Base-by-base conservation (phyloP, 2,797 vertebrate species). In the Channa striata region DNA sequence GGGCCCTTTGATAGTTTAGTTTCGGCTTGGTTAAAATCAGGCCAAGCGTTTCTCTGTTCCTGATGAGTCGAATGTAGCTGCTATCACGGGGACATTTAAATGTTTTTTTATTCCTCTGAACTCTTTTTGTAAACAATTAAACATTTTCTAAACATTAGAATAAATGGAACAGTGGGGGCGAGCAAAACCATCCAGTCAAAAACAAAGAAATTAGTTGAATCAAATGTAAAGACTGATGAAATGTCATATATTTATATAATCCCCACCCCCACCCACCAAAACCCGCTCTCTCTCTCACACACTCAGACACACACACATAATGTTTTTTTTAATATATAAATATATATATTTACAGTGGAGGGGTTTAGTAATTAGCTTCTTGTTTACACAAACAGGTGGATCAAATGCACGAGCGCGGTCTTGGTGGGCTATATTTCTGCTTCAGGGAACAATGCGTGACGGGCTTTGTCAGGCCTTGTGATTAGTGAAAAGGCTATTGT, bases 401-500 rank as follows among this genome's bases (percentile, higher is more conserved):
- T 66, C 46, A 59, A 48, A 59, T 49, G 61, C 63, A 39, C 61
- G 65, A 50, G 68, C 75, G 30, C 68, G 43, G 69, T 59, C 65
- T 57, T 67, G 77, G 69, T 77, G 84, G 74, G 70, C 81, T 60
- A 42, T 74, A 84, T 83, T 75, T 76, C 65, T 78, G 66, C 73
- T 59, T 14, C 61, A 44, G 66, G 71, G 77, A 83, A 91, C 90
- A 92, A 91, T 79, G 82, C 83, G 74, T 75, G 85, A 78, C 72
- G 75, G 80, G 61, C 83, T 92, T 90, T 90, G 88, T 92, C 82
- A 81, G 84, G 84, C 74, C 76, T 60, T 61, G 83, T 91, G 90
- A 90, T 86, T 79, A 90, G 89, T 93, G 90, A 95, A 94, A 91
- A 71, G 93, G 77, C 84, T 85, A 91, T 93, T 95, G 92, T 94